Evolutionary conservation across 2,797 vertebrate species (phyloP), one percentile per base, ranked within the genome.

Genomic region (Garrulus glandarius): DNA sequence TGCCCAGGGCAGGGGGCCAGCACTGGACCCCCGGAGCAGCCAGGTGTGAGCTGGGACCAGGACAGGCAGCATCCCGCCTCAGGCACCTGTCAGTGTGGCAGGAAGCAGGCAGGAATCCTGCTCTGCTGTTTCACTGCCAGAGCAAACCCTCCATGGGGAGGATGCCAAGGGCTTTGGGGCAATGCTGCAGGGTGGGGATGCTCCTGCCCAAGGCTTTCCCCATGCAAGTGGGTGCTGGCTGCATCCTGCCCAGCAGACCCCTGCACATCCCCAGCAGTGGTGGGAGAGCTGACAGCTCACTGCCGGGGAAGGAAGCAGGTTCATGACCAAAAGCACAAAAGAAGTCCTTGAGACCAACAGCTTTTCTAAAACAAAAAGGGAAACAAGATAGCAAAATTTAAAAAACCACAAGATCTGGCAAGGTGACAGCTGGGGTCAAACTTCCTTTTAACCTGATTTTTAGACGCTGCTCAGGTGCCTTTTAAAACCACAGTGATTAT

Each of bases 361-460:
- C 68, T 90, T 84, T 84, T 84, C 72, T 55, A 50, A 86, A 94
- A 70, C 49, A 44, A 91, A 81, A 91, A 30, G 3, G 4, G 13
- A 92, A 92, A 65, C 36, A 27, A 1, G 13, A 67, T 2, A n/a
- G 50, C 60, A 63, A 85, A 67, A 86, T 2, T 71, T 49, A n/a
- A 85, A 88, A 75, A 82, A 1, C 5, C 30, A 23, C 34, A 76
- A 43, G 70, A 76, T 34, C 49, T 87, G 59, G 67, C 76, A 83
- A 69, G 67, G 87, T 75, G 61, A 88, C 88, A 93, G 76, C 23
- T 0, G 0, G 61, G 88, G 79, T 65, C 76, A 72, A 94, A 92
- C 84, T 89, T 86, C 92, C 83, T 87, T 84, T 95, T 86, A 95
- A 93, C 89, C 92, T 92, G 81, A 43, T 89, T 93, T 91, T 94